Evolutionary conservation across 1,140 invertebrate genomes (phyloP).

Genomic region (Drosophila pseudoobscura): DNA sequence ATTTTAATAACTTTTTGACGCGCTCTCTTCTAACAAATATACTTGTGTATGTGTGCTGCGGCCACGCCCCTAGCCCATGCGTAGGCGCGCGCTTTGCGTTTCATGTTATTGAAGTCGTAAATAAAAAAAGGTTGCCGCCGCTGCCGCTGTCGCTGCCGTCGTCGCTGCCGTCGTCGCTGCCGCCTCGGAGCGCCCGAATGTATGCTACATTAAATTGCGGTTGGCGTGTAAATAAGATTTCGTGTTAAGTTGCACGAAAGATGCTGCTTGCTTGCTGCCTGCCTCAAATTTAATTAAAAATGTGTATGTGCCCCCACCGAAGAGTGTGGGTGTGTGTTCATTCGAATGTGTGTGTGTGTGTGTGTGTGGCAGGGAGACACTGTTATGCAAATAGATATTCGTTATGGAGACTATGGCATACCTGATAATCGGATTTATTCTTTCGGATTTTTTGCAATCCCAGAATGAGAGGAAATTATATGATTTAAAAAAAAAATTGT

Average conservation of each 20-base stretch:
- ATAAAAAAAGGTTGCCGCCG: slow-evolving; percentile 67
- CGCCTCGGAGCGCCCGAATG: slow-evolving; percentile 45
- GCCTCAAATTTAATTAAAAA: slow-evolving; percentile 69
- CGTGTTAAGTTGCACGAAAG: slow-evolving; percentile 68
- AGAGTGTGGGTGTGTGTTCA: not conserved
- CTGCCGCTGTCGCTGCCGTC: too few species aligned
- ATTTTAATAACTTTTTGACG: slow-evolving; percentile 77
- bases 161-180: not conserved
- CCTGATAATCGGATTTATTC: too few species aligned
- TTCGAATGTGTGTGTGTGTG: not conserved
- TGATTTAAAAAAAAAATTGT: too few species aligned
- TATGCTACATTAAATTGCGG: slow-evolving; percentile 78
- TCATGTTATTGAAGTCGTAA: slow-evolving; percentile 79
- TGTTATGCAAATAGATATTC: not conserved
- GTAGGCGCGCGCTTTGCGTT: slow-evolving; percentile 26
- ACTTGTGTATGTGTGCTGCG: not conserved
- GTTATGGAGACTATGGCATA: too few species aligned
- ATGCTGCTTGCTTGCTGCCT: slow-evolving; percentile 24
- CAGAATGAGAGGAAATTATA: too few species aligned
- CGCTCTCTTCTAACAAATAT: slow-evolving; percentile 11
- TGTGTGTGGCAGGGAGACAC: slow-evolving; percentile 3
- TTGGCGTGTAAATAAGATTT: slow-evolving; percentile 72
- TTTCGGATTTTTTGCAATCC: not conserved
- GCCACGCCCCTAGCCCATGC: slow-evolving; percentile 29
- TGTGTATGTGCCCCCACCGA: not conserved